Evolutionary conservation across 2,113 vertebrate genomes (phyloP).

Genomic region (Aythya baeri): DNA sequence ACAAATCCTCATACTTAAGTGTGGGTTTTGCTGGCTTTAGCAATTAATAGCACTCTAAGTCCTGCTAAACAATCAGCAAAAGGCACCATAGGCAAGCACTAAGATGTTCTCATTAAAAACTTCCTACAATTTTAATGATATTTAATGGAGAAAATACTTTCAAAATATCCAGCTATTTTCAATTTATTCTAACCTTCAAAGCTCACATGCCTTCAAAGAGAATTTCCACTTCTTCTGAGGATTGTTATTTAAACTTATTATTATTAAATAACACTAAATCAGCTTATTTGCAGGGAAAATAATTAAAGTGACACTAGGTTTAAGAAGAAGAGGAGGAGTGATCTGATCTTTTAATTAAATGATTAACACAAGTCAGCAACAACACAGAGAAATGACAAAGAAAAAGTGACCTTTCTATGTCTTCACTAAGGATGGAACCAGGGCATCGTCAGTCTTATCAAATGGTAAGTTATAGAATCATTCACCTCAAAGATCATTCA

Average conservation of each 20-base stretch:
- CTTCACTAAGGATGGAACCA: slow-evolving; percentile 53
- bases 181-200: slow-evolving; percentile 51
- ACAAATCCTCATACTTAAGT: not conserved
- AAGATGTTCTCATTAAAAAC: not conserved
- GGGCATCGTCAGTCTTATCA: not conserved
- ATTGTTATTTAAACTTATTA: slow-evolving; percentile 54
- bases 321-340: slow-evolving; percentile 45
- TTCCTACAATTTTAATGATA: not conserved
- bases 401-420: slow-evolving; percentile 69
- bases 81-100: not conserved
- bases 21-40: not conserved
- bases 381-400: slow-evolving; percentile 55
- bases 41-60: not conserved
- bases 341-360: slow-evolving; percentile 79
- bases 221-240: slow-evolving; percentile 26
- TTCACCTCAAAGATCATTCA: slow-evolving; percentile 3
- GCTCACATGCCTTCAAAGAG: slow-evolving; percentile 22
- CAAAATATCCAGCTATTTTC: slow-evolving; percentile 3
- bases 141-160: slow-evolving; percentile 18
- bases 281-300: slow-evolving; percentile 67
- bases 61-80: not conserved
- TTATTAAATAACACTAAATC: slow-evolving; percentile 67
- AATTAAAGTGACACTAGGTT: slow-evolving; percentile 55
- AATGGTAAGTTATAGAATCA: not conserved
- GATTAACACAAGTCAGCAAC: slow-evolving; percentile 66